phyloP scores from a whole-genome alignment of 1,140 invertebrate species.

The Lineus longissimus region DNA sequence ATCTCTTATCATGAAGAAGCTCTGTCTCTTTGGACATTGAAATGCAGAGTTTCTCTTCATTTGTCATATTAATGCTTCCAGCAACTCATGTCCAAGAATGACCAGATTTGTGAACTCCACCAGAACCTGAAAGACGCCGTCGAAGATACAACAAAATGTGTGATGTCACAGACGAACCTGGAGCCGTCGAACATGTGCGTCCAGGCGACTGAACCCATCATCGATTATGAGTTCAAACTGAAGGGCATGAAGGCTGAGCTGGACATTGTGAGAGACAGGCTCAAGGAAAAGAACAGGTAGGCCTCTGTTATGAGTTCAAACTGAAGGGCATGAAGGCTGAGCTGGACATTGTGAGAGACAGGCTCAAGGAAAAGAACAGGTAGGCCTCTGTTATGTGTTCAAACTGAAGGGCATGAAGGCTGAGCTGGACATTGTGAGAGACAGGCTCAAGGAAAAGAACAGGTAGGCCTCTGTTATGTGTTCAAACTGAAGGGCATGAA shows the following conservation, averaged over 20 bases:
- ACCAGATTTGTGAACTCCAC: too few species aligned
- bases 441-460: slow-evolving; percentile 20
- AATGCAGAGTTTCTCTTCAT: too few species aligned
- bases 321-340: slow-evolving; percentile 20
- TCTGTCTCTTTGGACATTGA: neutral
- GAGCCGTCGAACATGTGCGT: neutral
- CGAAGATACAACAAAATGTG: too few species aligned
- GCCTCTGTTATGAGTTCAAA: neutral
- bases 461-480: slow-evolving; percentile 12
- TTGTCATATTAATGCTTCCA: too few species aligned
- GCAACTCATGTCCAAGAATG: too few species aligned
- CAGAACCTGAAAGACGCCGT: too few species aligned
- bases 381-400: neutral
- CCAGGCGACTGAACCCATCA: neutral
- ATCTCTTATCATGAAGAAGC: neutral
- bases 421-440: slow-evolving; percentile 17
- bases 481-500: slow-evolving; percentile 17
- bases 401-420: slow-evolving; percentile 18
- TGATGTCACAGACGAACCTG: neutral
- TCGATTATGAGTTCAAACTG: slow-evolving; percentile 10
- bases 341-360: slow-evolving; percentile 15
- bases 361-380: slow-evolving; percentile 22
- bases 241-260: slow-evolving; percentile 21
- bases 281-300: slow-evolving; percentile 23
- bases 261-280: slow-evolving; percentile 13